Conservation (phyloP, 2,888 invertebrate species). For the Drosophila lutescens region DNA sequence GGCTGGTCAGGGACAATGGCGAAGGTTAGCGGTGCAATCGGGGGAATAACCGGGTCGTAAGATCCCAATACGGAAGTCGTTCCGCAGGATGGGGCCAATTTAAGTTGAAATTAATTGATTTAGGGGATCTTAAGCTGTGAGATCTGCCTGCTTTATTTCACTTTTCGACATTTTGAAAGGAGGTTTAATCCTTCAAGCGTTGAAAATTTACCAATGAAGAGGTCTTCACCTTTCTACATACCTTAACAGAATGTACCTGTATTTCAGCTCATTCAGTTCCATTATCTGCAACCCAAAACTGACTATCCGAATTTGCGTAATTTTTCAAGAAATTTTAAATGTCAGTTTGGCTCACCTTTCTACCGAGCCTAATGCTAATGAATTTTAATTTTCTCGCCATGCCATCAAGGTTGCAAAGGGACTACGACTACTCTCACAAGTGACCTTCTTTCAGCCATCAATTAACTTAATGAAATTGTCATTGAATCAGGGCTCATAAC, state of each 20-base stretch:
- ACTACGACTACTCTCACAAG: not conserved
- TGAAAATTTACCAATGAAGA: too few relatives aligned
- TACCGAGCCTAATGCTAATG: not conserved
- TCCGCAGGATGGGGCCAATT: not conserved
- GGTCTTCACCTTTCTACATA: too few relatives aligned
- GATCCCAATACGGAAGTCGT: constrained; percentile 11
- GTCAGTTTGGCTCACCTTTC: not conserved
- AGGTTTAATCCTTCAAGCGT: not conserved
- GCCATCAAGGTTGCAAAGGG: constrained; percentile 5
- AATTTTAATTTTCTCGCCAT: not conserved
- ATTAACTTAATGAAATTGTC: constrained; percentile 47
- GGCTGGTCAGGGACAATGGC: constrained; percentile 51
- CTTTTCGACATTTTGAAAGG: not conserved
- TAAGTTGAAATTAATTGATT: constrained; percentile 2
- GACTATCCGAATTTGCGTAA: too few relatives aligned
- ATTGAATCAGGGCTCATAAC: constrained; percentile 30
- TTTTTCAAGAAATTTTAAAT: too few relatives aligned
- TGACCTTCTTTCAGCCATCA: constrained; percentile 29
- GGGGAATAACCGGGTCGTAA: constrained; percentile 26
- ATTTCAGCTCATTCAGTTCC: too few relatives aligned
- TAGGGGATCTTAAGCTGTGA: not conserved
- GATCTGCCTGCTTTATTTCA: too few relatives aligned
- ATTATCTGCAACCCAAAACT: too few relatives aligned
- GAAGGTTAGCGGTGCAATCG: constrained; percentile 56
- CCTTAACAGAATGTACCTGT: too few relatives aligned